These are phyloP conservation scores for Axea sp. DNA, from an alignment of 2,888 invertebrate species.

Conservation along the genomic window DNA sequence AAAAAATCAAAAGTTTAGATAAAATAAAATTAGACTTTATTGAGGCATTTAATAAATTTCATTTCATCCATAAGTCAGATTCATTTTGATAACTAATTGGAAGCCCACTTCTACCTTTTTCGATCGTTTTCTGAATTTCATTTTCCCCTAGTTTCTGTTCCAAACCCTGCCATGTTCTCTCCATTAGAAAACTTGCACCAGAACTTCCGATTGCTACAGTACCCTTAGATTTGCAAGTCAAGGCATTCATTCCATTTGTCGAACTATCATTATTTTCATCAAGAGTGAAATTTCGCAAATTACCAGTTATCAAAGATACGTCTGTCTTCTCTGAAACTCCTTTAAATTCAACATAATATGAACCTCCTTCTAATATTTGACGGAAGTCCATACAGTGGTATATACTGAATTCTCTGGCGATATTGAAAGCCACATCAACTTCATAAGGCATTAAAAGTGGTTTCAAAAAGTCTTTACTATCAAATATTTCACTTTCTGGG, in stretches of 20 bases:
- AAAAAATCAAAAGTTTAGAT: too few relatives aligned
- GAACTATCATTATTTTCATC: constrained; percentile 69
- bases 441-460: constrained; percentile 96
- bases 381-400: constrained; percentile 88
- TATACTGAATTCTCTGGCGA: constrained; percentile 80
- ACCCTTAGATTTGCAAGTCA: constrained; percentile 70
- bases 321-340: constrained; percentile 80
- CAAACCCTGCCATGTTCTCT: constrained; percentile 91
- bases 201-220: constrained; percentile 80
- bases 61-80: constrained; percentile 48
- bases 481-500: constrained; percentile 92
- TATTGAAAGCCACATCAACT: constrained; percentile 90
- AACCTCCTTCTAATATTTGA: constrained; percentile 85
- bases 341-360: constrained; percentile 80
- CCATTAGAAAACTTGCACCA: constrained; percentile 84
- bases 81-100: constrained; percentile 86
- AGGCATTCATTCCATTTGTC: constrained; percentile 73
- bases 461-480: constrained; percentile 91
- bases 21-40: too few relatives aligned
- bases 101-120: constrained; percentile 88
- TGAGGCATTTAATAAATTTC: too few relatives aligned
- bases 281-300: constrained; percentile 80
- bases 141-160: constrained; percentile 89
- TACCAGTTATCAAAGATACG: constrained; percentile 88
- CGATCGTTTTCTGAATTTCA: constrained; percentile 83